phyloP scores from a whole-genome alignment of 2,113 vertebrate species.

The Empidonax alnorum region DNA sequence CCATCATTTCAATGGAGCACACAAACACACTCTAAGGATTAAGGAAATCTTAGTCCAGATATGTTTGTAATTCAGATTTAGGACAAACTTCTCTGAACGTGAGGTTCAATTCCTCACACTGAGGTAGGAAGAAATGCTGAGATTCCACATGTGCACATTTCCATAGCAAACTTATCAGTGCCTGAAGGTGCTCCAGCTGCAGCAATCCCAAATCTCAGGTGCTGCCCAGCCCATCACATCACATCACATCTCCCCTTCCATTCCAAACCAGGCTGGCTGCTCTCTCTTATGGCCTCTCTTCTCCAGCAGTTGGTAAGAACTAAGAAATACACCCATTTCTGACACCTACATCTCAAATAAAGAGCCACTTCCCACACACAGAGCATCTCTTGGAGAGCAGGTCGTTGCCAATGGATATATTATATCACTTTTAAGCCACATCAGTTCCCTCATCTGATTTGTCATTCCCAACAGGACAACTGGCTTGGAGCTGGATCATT shows the following conservation, averaged over 20 bases:
- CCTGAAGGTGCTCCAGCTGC: neutral
- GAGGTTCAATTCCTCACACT: neutral
- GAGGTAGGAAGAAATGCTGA: neutral
- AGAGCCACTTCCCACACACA: accelerated
- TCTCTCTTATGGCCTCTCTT: neutral
- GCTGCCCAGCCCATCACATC: neutral
- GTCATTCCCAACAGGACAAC: neutral
- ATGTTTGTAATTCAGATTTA: neutral
- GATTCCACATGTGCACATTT: neutral
- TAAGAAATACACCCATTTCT: neutral
- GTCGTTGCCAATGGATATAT: neutral
- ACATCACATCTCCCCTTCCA: neutral
- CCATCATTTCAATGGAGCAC: neutral
- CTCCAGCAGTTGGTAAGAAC: neutral
- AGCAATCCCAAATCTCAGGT: neutral
- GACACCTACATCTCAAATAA: neutral
- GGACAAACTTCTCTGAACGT: neutral
- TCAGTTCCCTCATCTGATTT: neutral
- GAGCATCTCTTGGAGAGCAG: neutral
- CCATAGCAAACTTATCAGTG: neutral
- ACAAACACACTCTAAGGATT: neutral
- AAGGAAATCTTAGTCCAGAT: no score
- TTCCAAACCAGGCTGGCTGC: neutral
- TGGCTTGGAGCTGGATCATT: neutral
- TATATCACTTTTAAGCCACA: neutral